Conservation (phyloP, 2,113 vertebrate genomes). For the Grantiella picta region DNA sequence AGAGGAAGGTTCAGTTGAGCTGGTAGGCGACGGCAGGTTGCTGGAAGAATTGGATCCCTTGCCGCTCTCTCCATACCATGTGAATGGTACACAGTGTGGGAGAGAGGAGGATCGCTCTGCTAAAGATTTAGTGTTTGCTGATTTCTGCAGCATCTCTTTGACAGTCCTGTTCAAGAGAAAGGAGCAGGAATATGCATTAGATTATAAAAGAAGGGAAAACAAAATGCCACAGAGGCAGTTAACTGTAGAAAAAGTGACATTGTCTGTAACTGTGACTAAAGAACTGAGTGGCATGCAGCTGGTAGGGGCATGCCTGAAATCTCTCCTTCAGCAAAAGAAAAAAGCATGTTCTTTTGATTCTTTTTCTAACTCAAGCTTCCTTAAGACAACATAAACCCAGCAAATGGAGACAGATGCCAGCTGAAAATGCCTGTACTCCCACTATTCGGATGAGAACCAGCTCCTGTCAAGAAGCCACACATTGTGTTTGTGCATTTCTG, state of each 20-base stretch:
- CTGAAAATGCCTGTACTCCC: not conserved
- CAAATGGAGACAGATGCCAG: not conserved
- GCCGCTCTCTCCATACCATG: conserved; percentile 69
- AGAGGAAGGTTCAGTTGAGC: conserved; percentile 79
- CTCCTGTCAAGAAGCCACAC: not conserved
- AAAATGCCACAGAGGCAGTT: not conserved
- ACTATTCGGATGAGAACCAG: rapidly evolving
- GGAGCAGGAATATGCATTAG: conserved; percentile 34
- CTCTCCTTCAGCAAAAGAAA: not conserved
- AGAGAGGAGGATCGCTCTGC: conserved; percentile 55
- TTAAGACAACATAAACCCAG: not conserved
- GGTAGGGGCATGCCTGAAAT: not conserved
- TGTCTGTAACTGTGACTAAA: not conserved
- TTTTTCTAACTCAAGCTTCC: not conserved
- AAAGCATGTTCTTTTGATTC: not conserved
- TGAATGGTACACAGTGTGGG: conserved; percentile 68
- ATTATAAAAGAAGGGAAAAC: not conserved
- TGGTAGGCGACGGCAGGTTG: conserved; percentile 71
- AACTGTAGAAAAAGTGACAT: not conserved
- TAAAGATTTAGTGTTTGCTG: conserved; percentile 36
- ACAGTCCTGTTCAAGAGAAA: conserved; percentile 63
- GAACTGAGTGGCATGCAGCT: not conserved
- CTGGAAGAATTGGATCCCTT: conserved; percentile 75
- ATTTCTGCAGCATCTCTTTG: conserved; percentile 66
- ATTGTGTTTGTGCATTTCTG: not conserved